Percentiles rank a stretch among this genome's conserved stretches.
Conservation (phyloP, 1,140 invertebrate species). For the Ptiloglossa arizonensis region DNA sequence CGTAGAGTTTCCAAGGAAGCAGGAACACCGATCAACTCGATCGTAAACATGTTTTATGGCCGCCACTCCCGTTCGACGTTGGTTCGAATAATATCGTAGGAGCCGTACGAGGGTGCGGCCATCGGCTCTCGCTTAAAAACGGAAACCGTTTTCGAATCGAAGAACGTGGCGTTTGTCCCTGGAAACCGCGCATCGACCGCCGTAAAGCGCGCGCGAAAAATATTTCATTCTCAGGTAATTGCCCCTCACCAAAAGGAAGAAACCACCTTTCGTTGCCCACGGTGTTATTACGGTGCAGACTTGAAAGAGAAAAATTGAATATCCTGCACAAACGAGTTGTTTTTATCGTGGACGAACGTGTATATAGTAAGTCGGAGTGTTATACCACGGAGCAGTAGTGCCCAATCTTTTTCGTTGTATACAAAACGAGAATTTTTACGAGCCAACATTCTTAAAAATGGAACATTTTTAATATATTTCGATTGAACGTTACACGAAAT, state of each 20-base stretch:
- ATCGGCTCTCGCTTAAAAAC: background rate
- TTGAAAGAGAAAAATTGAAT: background rate
- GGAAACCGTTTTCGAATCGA: background rate
- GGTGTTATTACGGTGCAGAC: background rate
- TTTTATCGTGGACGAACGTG: too few relatives aligned
- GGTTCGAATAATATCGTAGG: background rate
- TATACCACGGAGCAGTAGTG: too few relatives aligned
- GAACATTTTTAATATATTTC: too few relatives aligned
- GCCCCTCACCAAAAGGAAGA: background rate
- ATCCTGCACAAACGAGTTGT: background rate
- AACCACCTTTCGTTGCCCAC: background rate
- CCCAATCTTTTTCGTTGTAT: too few relatives aligned
- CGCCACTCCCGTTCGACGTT: background rate
- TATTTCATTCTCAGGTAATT: slow-evolving; percentile 3
- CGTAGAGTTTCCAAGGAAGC: background rate
- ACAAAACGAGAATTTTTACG: too few relatives aligned
- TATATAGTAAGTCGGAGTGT: too few relatives aligned
- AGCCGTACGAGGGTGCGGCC: background rate
- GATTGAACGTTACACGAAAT: too few relatives aligned
- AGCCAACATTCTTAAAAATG: too few relatives aligned
- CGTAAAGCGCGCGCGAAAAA: background rate
- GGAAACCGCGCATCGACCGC: background rate
- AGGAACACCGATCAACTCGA: slow-evolving; percentile 23
- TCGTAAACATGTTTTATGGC: slow-evolving; percentile 55
- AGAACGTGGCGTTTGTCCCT: background rate